Evolutionary conservation across 2,888 invertebrate species (phyloP).

Genomic region (Thalpophila matura): DNA sequence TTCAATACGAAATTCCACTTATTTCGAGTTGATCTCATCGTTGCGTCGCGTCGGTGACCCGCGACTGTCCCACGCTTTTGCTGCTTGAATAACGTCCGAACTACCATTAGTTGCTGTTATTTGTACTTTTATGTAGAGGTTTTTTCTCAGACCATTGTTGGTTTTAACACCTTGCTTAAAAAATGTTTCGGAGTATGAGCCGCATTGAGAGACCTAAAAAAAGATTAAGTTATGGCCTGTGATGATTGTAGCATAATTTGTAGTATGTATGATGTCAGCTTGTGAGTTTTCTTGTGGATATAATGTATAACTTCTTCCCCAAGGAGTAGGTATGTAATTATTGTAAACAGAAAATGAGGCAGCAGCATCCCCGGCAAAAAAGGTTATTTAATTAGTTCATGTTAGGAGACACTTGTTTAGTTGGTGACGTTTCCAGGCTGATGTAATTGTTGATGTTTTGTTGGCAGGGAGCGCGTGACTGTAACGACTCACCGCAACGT

Average conservation of each 20-base stretch:
- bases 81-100: constrained; percentile 60
- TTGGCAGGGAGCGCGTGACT: constrained; percentile 85
- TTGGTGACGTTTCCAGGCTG: background rate
- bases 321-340: background rate
- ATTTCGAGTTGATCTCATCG: constrained; percentile 67
- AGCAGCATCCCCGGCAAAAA: background rate
- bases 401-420: background rate
- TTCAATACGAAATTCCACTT: constrained; percentile 58
- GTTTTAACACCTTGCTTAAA: constrained; percentile 53
- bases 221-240: constrained; percentile 13
- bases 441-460: constrained; percentile 33
- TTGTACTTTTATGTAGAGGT: constrained; percentile 62
- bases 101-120: constrained; percentile 65
- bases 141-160: constrained; percentile 69
- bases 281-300: constrained; percentile 12
- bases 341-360: background rate
- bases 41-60: constrained; percentile 66
- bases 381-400: background rate
- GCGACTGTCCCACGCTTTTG: constrained; percentile 78
- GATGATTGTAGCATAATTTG: constrained; percentile 23
- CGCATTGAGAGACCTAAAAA: constrained; percentile 11
- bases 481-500: constrained; percentile 79
- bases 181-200: constrained; percentile 21
- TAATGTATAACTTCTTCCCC: background rate
- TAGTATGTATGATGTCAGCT: constrained; percentile 23